These are phyloP conservation scores for Porites evermanni DNA, from an alignment of 92 coral and sea anemone genomes.

Conservation along the genomic window DNA sequence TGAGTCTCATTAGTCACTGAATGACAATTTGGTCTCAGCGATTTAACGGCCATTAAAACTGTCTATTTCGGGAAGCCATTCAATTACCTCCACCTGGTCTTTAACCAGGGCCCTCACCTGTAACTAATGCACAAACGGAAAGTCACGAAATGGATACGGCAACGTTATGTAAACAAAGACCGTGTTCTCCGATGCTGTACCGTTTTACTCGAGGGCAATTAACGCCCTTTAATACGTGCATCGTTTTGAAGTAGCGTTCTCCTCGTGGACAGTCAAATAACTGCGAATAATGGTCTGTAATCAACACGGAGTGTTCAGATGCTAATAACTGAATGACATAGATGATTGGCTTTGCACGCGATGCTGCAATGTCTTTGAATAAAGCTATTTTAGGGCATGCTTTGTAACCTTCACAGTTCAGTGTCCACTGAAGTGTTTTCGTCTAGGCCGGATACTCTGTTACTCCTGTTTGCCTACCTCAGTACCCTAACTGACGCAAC, in stretches of 20 bases:
- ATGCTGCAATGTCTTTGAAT: constrained; percentile 34
- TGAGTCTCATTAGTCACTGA: constrained; percentile 21
- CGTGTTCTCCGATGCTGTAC: background rate
- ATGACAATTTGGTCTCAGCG: constrained; percentile 28
- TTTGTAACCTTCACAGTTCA: constrained; percentile 27
- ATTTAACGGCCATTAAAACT: constrained; percentile 51
- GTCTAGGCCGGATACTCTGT: constrained; percentile 46
- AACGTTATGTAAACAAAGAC: constrained; percentile 30
- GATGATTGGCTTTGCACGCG: constrained; percentile 50
- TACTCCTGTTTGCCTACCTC: constrained; percentile 13
- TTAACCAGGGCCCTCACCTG: constrained; percentile 33
- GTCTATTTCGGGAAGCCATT: constrained; percentile 40
- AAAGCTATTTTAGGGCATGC: constrained; percentile 9
- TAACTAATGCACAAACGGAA: constrained; percentile 39
- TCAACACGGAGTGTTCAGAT: constrained; percentile 28
- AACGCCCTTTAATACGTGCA: background rate
- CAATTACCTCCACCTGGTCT: constrained; percentile 40
- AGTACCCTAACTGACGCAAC: constrained; percentile 12
- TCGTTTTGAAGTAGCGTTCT: background rate
- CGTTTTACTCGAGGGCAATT: background rate
- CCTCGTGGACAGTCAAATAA: background rate
- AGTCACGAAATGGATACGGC: constrained; percentile 55
- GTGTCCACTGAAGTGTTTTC: constrained; percentile 38
- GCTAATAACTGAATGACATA: constrained; percentile 52
- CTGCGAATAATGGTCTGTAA: constrained; percentile 30